These are phyloP conservation scores for Rosalia funebris DNA, from an alignment of 2,888 invertebrate species.

Conservation along the genomic window DNA sequence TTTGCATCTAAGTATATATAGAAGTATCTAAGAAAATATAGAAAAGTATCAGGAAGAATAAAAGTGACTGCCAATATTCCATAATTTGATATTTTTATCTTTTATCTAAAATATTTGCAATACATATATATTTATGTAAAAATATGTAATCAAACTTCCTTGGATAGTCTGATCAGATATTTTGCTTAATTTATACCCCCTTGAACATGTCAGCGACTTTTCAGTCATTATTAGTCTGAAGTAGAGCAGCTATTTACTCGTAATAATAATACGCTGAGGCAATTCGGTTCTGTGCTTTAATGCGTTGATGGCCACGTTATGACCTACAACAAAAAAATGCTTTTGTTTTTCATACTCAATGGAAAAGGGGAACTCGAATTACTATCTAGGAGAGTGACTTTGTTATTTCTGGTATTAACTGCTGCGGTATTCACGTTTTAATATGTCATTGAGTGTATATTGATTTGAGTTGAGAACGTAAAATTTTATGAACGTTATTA, in stretches of 20 bases:
- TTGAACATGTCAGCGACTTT: not conserved
- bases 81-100: too few species aligned
- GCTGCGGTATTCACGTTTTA: slow-evolving; percentile 54
- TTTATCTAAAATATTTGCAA: too few species aligned
- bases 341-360: slow-evolving; percentile 37
- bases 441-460: slow-evolving; percentile 54
- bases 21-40: too few species aligned
- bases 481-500: slow-evolving; percentile 61
- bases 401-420: slow-evolving; percentile 53
- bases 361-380: slow-evolving; percentile 21
- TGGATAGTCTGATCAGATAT: too few species aligned
- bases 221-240: slow-evolving; percentile 14
- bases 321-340: slow-evolving; percentile 42
- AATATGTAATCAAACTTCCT: too few species aligned
- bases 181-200: too few species aligned
- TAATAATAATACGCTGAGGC: slow-evolving; percentile 45
- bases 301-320: slow-evolving; percentile 41
- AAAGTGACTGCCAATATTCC: too few species aligned
- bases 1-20: too few species aligned
- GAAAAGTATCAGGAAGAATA: too few species aligned
- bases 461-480: slow-evolving; percentile 59
- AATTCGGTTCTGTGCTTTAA: slow-evolving; percentile 40
- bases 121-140: too few species aligned
- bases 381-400: slow-evolving; percentile 34
- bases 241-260: slow-evolving; percentile 36